These are phyloP conservation scores for Chydorus sphaericus DNA, from an alignment of 2,888 invertebrate genomes.

Conservation along the genomic window DNA sequence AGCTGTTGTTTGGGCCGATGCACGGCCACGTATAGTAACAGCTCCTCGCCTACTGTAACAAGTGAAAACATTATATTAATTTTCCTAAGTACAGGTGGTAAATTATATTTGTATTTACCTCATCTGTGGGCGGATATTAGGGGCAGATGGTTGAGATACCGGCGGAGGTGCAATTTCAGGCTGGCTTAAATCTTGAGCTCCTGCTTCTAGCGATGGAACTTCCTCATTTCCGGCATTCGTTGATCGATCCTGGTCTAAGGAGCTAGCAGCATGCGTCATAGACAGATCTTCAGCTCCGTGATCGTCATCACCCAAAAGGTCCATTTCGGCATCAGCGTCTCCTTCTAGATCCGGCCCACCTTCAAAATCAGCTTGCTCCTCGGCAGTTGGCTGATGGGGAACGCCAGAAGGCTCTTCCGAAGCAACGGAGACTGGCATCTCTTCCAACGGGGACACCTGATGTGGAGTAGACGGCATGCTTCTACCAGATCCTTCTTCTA, in stretches of 20 bases:
- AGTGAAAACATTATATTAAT: background rate
- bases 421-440: background rate
- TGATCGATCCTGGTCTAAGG: too few relatives aligned
- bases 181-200: background rate
- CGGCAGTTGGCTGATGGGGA: background rate
- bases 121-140: background rate
- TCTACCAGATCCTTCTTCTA: constrained; percentile 46
- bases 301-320: constrained; percentile 6
- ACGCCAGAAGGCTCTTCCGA: background rate
- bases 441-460: constrained; percentile 43
- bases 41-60: background rate
- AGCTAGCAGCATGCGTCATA: background rate
- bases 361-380: background rate
- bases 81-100: background rate
- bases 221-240: too few relatives aligned
- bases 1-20: background rate
- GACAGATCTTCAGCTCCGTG: background rate
- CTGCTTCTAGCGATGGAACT: too few relatives aligned
- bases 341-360: background rate
- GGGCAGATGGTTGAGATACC: background rate
- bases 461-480: constrained; percentile 52
- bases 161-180: background rate
- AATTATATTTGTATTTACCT: background rate
- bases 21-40: background rate
- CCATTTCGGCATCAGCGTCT: constrained; percentile 5